Evolutionary conservation across 2,797 vertebrate species (phyloP), one percentile per base, ranked within the genome.

Genomic region (Rhodeus uyekii): DNA sequence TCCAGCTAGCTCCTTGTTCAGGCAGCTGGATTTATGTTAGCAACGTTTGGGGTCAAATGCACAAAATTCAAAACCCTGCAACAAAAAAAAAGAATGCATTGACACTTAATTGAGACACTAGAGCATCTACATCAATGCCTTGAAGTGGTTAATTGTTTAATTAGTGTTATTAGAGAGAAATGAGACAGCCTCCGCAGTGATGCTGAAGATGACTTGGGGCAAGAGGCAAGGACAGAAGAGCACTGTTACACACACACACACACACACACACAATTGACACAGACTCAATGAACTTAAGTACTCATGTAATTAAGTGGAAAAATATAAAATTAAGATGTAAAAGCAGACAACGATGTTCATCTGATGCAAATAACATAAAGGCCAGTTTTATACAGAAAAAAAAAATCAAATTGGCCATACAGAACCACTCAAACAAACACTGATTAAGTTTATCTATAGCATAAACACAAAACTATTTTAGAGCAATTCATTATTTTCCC

Each of bases 91-190:
- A 74, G 36, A n/a, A n/a, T n/a, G 50, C 38, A 36, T 14, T 53
- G 73, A 65, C 22, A 32, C 63, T 76, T 79, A 84, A 84, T 83
- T 82, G 80, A 83, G 50, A 76, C 75, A 61, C 58, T 83, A 48
- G 82, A 85, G 78, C 89, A 89, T 86, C 83, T 69, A 81, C 83
- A 86, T 87, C 76, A 88, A 80, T 85, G 89, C 84, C 89, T 91
- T 88, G 55, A 91, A 91, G 91, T 90, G 88, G 89, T 90, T 93
- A 93, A 94, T 91, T 84, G 87, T 90, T 93, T 93, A 94, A 94
- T 93, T 93, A 91, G 89, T 86, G 86, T 88, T 87, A 91, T 92
- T 92, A 91, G 84, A 91, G 88, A 80, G 34, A 67, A 86, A 85
- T 78, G 87, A 81, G 85, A 85, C 69, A 65, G 83, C 81, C 69